Conservation (phyloP, 2,888 invertebrate species). For the Melanargia galathea region DNA sequence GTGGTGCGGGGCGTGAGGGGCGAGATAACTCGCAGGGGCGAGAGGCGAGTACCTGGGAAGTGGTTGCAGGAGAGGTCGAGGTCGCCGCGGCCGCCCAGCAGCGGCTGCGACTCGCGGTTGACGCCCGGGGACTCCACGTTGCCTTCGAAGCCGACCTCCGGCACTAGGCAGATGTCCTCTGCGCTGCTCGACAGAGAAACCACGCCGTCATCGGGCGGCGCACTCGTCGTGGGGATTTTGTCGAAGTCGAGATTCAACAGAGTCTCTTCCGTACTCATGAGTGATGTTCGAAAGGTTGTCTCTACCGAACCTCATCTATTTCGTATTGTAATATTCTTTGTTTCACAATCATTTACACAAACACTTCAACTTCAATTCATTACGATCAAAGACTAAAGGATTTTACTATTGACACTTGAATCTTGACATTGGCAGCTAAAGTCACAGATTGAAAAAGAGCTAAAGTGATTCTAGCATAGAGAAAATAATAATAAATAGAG, state of each 20-base stretch:
- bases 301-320: conserved; percentile 80
- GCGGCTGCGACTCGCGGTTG: conserved; percentile 96
- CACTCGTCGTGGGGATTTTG: conserved; percentile 71
- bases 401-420: conserved; percentile 33
- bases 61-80: conserved; percentile 90
- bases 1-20: not conserved
- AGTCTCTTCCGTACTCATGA: conserved; percentile 84
- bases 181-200: conserved; percentile 82
- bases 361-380: conserved; percentile 68
- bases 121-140: conserved; percentile 92
- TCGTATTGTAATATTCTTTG: conserved; percentile 74
- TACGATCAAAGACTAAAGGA: conserved; percentile 60
- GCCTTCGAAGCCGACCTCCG: conserved; percentile 92
- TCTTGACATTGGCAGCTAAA: conserved; percentile 27
- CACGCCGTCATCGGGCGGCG: conserved; percentile 82
- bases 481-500: no score
- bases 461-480: conserved; percentile 45
- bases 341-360: conserved; percentile 80
- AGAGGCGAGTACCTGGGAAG: conserved; percentile 88
- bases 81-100: conserved; percentile 91
- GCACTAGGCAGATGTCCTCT: conserved; percentile 89
- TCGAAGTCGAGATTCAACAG: conserved; percentile 85
- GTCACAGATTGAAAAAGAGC: no score
- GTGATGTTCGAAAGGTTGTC: conserved; percentile 73
- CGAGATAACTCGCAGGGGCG: not conserved